Percentiles rank a stretch among this genome's conserved stretches.
These are phyloP conservation scores for Scaptomyza flava DNA, from an alignment of 2,888 invertebrate genomes.

Conservation along the genomic window DNA sequence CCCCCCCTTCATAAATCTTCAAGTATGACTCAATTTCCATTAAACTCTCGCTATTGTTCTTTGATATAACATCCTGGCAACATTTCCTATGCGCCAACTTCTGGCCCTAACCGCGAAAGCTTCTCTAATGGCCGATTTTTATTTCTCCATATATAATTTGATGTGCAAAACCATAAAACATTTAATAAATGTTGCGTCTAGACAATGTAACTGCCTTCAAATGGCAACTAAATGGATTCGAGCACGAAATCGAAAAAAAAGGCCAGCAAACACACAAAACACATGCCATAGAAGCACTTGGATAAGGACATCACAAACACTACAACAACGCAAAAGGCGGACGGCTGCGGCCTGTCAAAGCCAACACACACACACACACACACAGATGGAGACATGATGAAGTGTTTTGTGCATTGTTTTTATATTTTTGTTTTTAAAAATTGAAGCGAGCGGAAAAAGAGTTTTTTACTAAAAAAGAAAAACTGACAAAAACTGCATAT, in stretches of 20 bases:
- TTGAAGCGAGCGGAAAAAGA: constrained; percentile 46
- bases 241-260: constrained; percentile 71
- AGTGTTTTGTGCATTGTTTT: constrained; percentile 71
- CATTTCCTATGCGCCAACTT: constrained; percentile 37
- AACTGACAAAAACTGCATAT: constrained; percentile 44
- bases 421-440: constrained; percentile 18
- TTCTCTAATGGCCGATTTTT: constrained; percentile 63
- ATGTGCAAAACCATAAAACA: constrained; percentile 75
- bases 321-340: constrained; percentile 50
- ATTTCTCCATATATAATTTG: constrained; percentile 75
- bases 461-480: constrained; percentile 35
- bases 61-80: constrained; percentile 40
- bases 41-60: constrained; percentile 12
- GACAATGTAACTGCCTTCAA: constrained; percentile 79
- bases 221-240: constrained; percentile 80
- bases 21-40: constrained; percentile 53
- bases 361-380: constrained; percentile 40
- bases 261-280: constrained; percentile 30
- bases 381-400: constrained; percentile 58
- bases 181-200: constrained; percentile 80
- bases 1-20: constrained; percentile 26
- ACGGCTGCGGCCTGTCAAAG: constrained; percentile 67
- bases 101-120: constrained; percentile 5
- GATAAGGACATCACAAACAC: constrained; percentile 54
- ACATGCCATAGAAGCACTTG: constrained; percentile 59